A percentile compares a stretch with the other conserved stretches of the same genome.
These are phyloP conservation scores for Tholera decimalis DNA, from an alignment of 2,888 invertebrate species.

Conservation along the genomic window DNA sequence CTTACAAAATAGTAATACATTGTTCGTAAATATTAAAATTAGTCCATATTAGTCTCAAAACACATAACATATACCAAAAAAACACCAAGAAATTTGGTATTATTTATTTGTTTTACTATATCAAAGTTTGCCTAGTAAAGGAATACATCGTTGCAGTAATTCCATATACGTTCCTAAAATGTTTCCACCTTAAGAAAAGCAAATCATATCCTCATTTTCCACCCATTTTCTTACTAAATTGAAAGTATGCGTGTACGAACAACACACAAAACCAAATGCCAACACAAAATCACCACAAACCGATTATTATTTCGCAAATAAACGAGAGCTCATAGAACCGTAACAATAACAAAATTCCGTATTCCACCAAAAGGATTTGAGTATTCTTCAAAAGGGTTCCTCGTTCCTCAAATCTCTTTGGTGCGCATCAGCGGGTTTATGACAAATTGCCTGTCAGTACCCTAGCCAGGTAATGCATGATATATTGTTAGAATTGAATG, in stretches of 20 bases:
- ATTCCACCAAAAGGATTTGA: slow-evolving; percentile 71
- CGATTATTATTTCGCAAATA: slow-evolving; percentile 57
- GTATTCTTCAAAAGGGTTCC: slow-evolving; percentile 72
- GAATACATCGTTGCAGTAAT: no score
- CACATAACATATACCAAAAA: no score
- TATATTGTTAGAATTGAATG: slow-evolving; percentile 77
- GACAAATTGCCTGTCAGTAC: slow-evolving; percentile 89
- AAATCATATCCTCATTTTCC: background rate
- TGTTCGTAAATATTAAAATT: no score
- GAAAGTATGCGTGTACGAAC: slow-evolving; percentile 25
- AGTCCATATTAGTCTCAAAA: no score
- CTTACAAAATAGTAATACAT: no score
- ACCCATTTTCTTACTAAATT: slow-evolving; percentile 24
- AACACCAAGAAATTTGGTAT: no score
- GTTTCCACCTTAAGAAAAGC: background rate
- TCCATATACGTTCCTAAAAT: no score
- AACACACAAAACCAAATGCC: slow-evolving; percentile 21
- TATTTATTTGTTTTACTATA: no score
- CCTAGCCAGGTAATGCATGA: slow-evolving; percentile 89
- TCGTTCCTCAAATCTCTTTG: slow-evolving; percentile 78
- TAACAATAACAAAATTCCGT: slow-evolving; percentile 81
- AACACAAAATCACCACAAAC: slow-evolving; percentile 18
- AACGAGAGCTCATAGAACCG: slow-evolving; percentile 70
- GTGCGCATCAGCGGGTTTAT: slow-evolving; percentile 82
- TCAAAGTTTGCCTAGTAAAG: no score